These are phyloP conservation scores for Iguana delicatissima DNA, from an alignment of 2,797 vertebrate genomes.

Conservation along the genomic window DNA sequence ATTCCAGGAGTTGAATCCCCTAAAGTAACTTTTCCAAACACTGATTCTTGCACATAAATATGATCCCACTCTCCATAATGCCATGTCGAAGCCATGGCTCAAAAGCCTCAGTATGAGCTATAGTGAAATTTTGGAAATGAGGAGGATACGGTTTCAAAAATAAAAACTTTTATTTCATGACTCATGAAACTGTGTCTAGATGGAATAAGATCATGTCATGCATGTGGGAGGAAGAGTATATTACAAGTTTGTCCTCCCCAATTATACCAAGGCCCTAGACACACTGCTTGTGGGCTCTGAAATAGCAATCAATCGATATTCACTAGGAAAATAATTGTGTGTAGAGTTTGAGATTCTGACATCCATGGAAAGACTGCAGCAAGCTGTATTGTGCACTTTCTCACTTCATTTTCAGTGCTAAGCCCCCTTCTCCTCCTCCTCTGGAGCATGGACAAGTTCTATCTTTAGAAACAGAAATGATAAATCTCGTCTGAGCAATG, in stretches of 20 bases:
- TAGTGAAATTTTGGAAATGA: background rate
- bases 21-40: background rate
- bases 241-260: background rate
- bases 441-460: background rate
- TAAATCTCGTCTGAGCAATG: conserved; percentile 22
- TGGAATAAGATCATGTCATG: background rate
- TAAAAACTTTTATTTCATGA: background rate
- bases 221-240: background rate
- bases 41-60: background rate
- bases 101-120: background rate
- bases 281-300: background rate
- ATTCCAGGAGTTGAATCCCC: too few relatives aligned
- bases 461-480: conserved; percentile 32
- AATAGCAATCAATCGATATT: background rate
- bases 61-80: background rate
- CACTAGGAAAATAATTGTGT: background rate
- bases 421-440: background rate
- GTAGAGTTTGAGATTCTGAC: background rate
- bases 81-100: background rate
- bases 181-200: background rate
- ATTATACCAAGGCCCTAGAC: background rate
- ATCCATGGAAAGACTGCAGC: background rate
- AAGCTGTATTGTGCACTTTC: conserved; percentile 1
- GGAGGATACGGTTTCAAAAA: background rate
- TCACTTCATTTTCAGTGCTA: accelerated